These are phyloP conservation scores for Oxyruncus cristatus DNA, from an alignment of 2,113 vertebrate species.

Conservation along the genomic window DNA sequence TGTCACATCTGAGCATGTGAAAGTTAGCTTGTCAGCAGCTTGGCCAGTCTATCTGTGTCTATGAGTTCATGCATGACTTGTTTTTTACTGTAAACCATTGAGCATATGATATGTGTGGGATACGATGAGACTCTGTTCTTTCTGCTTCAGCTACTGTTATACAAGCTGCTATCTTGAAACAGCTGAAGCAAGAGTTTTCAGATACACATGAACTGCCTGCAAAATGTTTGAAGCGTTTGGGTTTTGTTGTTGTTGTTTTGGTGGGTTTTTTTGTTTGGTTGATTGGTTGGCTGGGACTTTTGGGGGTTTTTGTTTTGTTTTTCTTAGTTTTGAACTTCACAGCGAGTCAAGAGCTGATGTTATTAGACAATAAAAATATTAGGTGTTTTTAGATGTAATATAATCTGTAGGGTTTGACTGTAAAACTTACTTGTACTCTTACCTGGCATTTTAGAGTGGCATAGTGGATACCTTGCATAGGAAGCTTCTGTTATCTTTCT, in stretches of 20 bases:
- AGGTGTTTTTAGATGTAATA: neutral
- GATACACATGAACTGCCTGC: neutral
- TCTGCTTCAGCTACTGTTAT: conserved; percentile 40
- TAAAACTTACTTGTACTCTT: neutral
- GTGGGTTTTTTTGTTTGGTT: neutral
- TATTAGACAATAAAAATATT: neutral
- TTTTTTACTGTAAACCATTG: neutral
- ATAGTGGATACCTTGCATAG: neutral
- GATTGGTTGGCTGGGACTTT: neutral
- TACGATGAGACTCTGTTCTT: neutral
- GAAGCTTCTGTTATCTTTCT: neutral
- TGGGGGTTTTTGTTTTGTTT: neutral
- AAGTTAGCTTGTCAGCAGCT: conserved; percentile 20
- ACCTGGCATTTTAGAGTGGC: neutral
- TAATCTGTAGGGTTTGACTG: neutral
- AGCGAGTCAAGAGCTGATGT: neutral
- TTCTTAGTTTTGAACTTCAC: neutral
- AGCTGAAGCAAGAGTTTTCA: conserved; percentile 8
- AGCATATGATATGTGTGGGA: neutral
- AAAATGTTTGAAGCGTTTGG: neutral
- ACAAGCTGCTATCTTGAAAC: neutral
- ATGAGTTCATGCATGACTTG: neutral
- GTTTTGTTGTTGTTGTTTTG: neutral
- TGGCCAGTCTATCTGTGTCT: neutral
- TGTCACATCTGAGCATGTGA: neutral